Evolutionary conservation across 2,888 invertebrate genomes (phyloP).

Genomic region (Himalopsyche tibetana): DNA sequence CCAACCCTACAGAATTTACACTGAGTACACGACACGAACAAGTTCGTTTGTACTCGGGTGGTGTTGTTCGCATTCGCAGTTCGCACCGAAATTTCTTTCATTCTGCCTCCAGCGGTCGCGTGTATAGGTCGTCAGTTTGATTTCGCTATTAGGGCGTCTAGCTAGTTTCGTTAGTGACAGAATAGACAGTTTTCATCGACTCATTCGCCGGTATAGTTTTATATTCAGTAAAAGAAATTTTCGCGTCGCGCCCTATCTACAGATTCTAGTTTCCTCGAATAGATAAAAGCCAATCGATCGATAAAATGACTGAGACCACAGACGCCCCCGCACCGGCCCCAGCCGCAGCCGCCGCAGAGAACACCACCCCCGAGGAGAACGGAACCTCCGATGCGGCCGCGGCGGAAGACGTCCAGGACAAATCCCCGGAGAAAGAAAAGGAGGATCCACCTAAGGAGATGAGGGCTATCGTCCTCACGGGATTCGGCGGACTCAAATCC

Average conservation of each 20-base stretch:
- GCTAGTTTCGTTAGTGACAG: slow-evolving; percentile 53
- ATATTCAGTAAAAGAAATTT: neutral
- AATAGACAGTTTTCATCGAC: slow-evolving; percentile 23
- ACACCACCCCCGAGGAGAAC: slow-evolving; percentile 75
- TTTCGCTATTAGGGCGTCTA: slow-evolving; percentile 56
- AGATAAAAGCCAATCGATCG: slow-evolving; percentile 50
- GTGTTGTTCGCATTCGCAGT: slow-evolving; percentile 11
- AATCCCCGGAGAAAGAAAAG: slow-evolving; percentile 73
- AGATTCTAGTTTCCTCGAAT: slow-evolving; percentile 41
- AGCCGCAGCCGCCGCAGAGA: slow-evolving; percentile 70
- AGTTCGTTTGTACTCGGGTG: slow-evolving; percentile 34
- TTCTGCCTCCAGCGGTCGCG: slow-evolving; percentile 58
- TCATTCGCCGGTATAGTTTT: slow-evolving; percentile 37
- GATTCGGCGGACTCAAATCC: slow-evolving; percentile 91
- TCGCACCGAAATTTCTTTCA: slow-evolving; percentile 48
- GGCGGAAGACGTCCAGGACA: slow-evolving; percentile 75
- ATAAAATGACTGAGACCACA: slow-evolving; percentile 76
- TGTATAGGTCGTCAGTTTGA: slow-evolving; percentile 39
- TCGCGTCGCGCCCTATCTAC: slow-evolving; percentile 33
- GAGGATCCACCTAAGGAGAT: slow-evolving; percentile 86
- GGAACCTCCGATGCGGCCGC: slow-evolving; percentile 74
- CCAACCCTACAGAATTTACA: slow-evolving; percentile 31
- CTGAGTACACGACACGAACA: slow-evolving; percentile 3
- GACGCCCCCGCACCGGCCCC: slow-evolving; percentile 75
- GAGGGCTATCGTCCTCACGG: slow-evolving; percentile 89